Conservation (phyloP, 2,113 vertebrate genomes). For the Rhinogobius similis region DNA sequence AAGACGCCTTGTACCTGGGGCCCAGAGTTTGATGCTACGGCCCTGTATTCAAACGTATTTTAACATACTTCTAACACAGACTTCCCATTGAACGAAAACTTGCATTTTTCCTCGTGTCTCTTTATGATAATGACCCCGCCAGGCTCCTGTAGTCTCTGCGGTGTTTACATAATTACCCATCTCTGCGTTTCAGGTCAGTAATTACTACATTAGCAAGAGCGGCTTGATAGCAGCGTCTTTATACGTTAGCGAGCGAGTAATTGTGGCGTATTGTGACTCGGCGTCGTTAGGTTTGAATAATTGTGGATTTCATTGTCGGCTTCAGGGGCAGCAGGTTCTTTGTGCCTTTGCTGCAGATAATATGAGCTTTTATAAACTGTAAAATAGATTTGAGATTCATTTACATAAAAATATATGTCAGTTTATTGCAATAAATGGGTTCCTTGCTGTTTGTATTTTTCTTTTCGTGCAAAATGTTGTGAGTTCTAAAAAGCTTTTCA, state of each 20-base stretch:
- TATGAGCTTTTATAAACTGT: background rate
- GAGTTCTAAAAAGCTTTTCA: no score
- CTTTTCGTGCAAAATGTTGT: no score
- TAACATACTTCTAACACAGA: no score
- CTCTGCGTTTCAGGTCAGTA: background rate
- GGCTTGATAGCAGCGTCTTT: background rate
- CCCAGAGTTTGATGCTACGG: no score
- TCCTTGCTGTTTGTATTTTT: background rate
- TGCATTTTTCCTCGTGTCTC: background rate
- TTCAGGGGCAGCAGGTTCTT: background rate
- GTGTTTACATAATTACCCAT: slow-evolving; percentile 8
- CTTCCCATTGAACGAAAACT: background rate
- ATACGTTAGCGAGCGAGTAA: background rate
- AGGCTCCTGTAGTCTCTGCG: background rate
- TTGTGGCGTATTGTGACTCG: background rate
- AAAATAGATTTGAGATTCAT: background rate
- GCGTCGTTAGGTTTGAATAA: background rate
- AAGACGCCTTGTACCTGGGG: no score
- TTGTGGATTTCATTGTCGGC: background rate
- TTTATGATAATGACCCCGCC: slow-evolving; percentile 6
- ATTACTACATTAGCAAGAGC: background rate
- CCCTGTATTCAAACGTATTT: no score
- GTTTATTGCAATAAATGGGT: background rate
- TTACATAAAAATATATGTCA: background rate
- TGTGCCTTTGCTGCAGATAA: background rate